A percentile compares a stretch with the other conserved stretches of the same genome.
Conservation (phyloP, 1,140 invertebrate genomes). For the Cydia amplana region DNA sequence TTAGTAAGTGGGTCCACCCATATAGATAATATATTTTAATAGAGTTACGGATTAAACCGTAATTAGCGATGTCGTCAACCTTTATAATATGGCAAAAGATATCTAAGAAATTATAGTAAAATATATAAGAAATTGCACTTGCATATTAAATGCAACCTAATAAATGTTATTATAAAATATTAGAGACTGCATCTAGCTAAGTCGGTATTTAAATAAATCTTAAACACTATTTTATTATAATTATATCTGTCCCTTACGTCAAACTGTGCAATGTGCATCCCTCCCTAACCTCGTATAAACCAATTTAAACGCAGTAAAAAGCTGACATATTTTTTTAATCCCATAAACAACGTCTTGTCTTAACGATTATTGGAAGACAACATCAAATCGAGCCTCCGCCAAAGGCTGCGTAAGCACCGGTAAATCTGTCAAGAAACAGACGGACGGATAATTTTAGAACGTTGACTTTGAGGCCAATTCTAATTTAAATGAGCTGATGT, state of each 20-base stretch:
- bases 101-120: background rate
- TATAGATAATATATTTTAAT: no score
- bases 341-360: conserved; percentile 24
- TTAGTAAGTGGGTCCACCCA: no score
- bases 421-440: conserved; percentile 27
- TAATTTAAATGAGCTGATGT: no score
- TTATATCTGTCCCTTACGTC: background rate
- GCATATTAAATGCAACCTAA: background rate
- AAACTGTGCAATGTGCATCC: background rate
- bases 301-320: conserved; percentile 27
- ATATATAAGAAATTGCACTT: background rate
- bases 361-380: conserved; percentile 27
- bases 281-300: conserved; percentile 1
- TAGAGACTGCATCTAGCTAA: background rate
- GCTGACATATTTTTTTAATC: conserved; percentile 12
- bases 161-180: background rate
- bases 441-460: background rate
- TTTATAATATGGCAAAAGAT: no score
- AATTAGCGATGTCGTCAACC: no score
- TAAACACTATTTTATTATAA: background rate
- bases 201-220: background rate
- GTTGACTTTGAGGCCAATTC: conserved; percentile 4
- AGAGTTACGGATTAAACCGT: no score
- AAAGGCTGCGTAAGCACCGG: conserved; percentile 12
- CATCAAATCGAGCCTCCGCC: conserved; percentile 19